These are phyloP conservation scores for Hypocryptadius cinnamomeus DNA, from an alignment of 2,113 vertebrate species.

Conservation along the genomic window DNA sequence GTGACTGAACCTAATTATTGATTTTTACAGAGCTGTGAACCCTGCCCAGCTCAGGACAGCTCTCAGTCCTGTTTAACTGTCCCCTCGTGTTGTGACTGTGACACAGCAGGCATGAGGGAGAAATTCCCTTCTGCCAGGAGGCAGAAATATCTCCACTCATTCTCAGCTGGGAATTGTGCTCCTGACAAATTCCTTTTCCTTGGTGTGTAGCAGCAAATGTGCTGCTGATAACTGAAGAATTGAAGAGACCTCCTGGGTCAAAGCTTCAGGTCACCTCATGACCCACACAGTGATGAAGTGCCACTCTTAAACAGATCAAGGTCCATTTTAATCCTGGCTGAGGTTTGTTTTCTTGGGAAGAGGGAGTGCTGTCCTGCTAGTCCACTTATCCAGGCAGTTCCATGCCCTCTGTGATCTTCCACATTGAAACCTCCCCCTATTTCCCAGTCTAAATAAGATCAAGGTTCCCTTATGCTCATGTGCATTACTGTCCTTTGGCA, in stretches of 20 bases:
- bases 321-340: not conserved
- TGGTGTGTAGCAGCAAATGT: not conserved
- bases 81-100: not conserved
- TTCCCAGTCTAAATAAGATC: not conserved
- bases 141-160: not conserved
- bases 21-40: not conserved
- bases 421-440: not conserved
- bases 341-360: not conserved
- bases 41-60: not conserved
- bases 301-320: not conserved
- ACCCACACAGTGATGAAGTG: not conserved
- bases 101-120: rapidly evolving
- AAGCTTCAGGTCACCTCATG: not conserved
- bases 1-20: not conserved
- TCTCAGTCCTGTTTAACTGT: not conserved
- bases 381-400: not conserved
- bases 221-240: not conserved
- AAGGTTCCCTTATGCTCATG: not conserved
- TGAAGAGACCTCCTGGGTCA: not conserved
- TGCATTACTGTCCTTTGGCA: not conserved
- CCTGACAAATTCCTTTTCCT: not conserved
- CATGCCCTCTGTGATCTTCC: not conserved
- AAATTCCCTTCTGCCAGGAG: too few relatives aligned
- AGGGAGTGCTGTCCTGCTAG: not conserved
- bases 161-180: not conserved